A percentile compares a stretch with the other conserved stretches of the same genome.
phyloP scores from a whole-genome alignment of 2,888 invertebrate species.

The Synanthedon myopaeformis region DNA sequence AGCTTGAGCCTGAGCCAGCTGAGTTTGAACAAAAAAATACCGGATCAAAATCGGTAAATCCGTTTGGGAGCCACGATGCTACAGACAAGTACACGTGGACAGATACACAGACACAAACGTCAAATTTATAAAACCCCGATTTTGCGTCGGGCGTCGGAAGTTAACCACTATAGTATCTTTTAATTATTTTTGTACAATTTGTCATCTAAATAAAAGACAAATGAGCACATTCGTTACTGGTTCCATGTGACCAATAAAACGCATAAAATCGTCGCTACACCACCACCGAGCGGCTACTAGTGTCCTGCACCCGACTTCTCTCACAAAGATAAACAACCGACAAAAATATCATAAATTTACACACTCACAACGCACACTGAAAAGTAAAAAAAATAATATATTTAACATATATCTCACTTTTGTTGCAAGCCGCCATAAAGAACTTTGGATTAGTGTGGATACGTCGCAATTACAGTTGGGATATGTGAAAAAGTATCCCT shows the following conservation, averaged over 20 bases:
- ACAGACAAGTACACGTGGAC: too few relatives aligned
- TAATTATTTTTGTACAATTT: too few relatives aligned
- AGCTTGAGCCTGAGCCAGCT: too few relatives aligned
- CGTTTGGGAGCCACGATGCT: too few relatives aligned
- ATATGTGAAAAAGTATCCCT: too few relatives aligned
- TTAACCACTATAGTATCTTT: too few relatives aligned
- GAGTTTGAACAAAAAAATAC: too few relatives aligned
- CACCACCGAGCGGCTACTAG: slow-evolving; percentile 12
- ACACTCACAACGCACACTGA: slow-evolving; percentile 27
- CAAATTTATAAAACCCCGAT: too few relatives aligned
- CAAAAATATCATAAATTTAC: slow-evolving; percentile 56
- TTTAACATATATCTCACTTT: slow-evolving; percentile 62
- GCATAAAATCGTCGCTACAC: slow-evolving; percentile 14
- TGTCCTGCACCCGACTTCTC: slow-evolving; percentile 8
- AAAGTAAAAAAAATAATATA: slow-evolving; percentile 47
- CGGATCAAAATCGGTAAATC: too few relatives aligned
- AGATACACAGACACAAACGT: too few relatives aligned
- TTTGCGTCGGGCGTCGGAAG: too few relatives aligned
- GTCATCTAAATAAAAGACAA: background rate
- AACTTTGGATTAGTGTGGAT: background rate
- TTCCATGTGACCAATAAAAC: slow-evolving; percentile 1
- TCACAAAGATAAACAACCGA: slow-evolving; percentile 46
- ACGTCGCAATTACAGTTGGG: too few relatives aligned
- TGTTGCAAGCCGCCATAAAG: slow-evolving; percentile 30
- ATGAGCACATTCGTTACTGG: slow-evolving; percentile 4